phyloP scores from a whole-genome alignment of 2,797 vertebrate species.

The Corythornis leucogaster region DNA sequence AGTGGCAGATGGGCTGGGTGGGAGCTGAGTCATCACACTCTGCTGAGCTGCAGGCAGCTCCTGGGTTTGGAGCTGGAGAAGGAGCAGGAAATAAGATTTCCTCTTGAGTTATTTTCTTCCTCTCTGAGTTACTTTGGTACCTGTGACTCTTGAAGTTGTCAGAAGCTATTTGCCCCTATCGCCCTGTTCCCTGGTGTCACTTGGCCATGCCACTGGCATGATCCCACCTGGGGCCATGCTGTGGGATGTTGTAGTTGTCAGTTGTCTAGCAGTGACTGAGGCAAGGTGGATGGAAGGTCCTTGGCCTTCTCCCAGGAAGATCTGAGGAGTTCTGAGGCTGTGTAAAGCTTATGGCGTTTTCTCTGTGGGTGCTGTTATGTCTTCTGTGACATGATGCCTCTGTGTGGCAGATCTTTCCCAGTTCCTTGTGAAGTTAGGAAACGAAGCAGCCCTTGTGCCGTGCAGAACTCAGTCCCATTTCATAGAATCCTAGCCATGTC shows the following conservation, averaged over 20 bases:
- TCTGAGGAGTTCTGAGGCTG: background rate
- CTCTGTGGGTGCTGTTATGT: background rate
- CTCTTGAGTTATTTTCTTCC: slow-evolving; percentile 20
- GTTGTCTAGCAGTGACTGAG: background rate
- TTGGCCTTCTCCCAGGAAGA: background rate
- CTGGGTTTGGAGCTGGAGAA: slow-evolving; percentile 21
- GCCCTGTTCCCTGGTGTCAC: background rate
- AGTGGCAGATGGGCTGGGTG: slow-evolving; percentile 35
- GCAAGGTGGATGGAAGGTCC: background rate
- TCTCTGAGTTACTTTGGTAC: slow-evolving; percentile 5
- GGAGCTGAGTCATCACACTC: slow-evolving; percentile 38
- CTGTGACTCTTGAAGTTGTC: background rate
- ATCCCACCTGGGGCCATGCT: background rate
- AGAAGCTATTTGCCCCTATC: background rate
- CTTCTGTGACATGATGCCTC: background rate
- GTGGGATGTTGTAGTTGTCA: background rate
- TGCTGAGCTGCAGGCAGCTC: slow-evolving; percentile 28
- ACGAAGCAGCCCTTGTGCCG: background rate
- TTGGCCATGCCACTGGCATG: background rate
- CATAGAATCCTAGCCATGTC: no score
- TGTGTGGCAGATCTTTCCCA: background rate
- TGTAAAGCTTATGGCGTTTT: background rate
- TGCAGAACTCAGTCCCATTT: background rate
- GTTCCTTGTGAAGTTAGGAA: background rate
- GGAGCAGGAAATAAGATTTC: slow-evolving; percentile 49